A percentile compares a stretch with the other conserved stretches of the same genome.
phyloP scores from a whole-genome alignment of 2,797 vertebrate genomes.

The Acanthurus leucopareius region DNA sequence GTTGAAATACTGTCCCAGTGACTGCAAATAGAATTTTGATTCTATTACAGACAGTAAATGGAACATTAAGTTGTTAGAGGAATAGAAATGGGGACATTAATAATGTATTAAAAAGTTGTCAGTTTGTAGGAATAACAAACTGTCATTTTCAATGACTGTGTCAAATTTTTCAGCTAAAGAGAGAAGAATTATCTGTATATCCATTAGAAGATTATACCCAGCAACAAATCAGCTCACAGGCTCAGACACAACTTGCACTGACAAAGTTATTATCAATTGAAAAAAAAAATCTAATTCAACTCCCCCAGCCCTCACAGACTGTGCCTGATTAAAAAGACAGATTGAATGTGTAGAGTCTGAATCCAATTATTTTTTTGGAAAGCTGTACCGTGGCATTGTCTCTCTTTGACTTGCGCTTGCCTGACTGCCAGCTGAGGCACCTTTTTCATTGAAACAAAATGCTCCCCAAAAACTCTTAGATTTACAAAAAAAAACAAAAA shows the following conservation, averaged over 20 bases:
- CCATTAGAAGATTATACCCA: slow-evolving; percentile 8
- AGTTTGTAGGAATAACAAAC: slow-evolving; percentile 16
- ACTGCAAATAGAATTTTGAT: slow-evolving; percentile 13
- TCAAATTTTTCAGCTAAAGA: slow-evolving; percentile 14
- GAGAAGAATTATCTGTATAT: slow-evolving; percentile 29
- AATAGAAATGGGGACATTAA: slow-evolving; percentile 24
- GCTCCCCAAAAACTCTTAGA: slow-evolving; percentile 11
- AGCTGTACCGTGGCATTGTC: slow-evolving; percentile 50
- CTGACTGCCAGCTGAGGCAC: slow-evolving; percentile 69
- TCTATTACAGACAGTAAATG: slow-evolving; percentile 16
- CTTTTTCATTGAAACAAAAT: slow-evolving; percentile 43
- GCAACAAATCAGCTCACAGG: slow-evolving; percentile 51
- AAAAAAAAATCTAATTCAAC: slow-evolving; percentile 46
- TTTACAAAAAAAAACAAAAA: slow-evolving; percentile 12
- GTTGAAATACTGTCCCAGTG: slow-evolving; percentile 31
- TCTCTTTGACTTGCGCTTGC: slow-evolving; percentile 65
- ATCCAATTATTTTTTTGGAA: slow-evolving; percentile 73
- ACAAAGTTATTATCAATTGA: slow-evolving; percentile 56
- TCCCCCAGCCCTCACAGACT: slow-evolving; percentile 39
- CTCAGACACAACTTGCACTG: slow-evolving; percentile 28
- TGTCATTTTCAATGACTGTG: slow-evolving; percentile 13
- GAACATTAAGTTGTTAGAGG: slow-evolving; percentile 24
- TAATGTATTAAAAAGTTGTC: slow-evolving; percentile 15
- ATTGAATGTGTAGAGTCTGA: slow-evolving; percentile 64
- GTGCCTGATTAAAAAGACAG: slow-evolving; percentile 68